phyloP scores from a whole-genome alignment of 2,888 invertebrate species.

The Tiliacea aurago region DNA sequence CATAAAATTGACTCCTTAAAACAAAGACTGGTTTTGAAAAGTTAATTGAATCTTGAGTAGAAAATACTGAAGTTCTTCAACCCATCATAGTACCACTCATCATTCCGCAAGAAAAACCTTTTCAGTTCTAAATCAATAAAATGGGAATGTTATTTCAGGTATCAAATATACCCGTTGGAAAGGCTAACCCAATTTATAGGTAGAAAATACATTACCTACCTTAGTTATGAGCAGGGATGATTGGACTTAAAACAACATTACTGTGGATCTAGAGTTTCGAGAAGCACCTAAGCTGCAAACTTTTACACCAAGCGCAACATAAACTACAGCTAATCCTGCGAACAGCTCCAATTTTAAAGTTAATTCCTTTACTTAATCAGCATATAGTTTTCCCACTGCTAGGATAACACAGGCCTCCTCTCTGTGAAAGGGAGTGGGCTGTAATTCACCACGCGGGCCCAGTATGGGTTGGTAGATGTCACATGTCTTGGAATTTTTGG shows the following conservation, averaged over 20 bases:
- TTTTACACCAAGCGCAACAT: background rate
- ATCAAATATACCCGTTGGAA: conserved; percentile 5
- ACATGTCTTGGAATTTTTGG: too few relatives aligned
- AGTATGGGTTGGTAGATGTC: too few relatives aligned
- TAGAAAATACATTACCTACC: background rate
- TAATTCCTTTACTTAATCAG: too few relatives aligned
- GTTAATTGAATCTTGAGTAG: background rate
- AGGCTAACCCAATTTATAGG: conserved; percentile 2
- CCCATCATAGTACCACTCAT: background rate
- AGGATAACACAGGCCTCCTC: too few relatives aligned
- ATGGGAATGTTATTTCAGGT: conserved; percentile 27
- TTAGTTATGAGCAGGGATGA: background rate
- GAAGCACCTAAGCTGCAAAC: conserved; percentile 19
- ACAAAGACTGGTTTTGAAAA: background rate
- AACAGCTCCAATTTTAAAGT: conserved; percentile 12
- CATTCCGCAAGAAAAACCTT: background rate
- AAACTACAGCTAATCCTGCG: background rate
- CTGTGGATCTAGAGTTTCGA: conserved; percentile 11
- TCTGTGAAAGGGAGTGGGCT: too few relatives aligned
- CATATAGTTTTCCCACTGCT: too few relatives aligned
- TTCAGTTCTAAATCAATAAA: conserved; percentile 12
- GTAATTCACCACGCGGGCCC: too few relatives aligned
- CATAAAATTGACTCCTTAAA: too few relatives aligned
- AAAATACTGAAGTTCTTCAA: background rate
- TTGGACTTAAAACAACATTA: conserved; percentile 24